phyloP scores from a whole-genome alignment of 1,140 invertebrate genomes.

The Aphis craccivora region DNA sequence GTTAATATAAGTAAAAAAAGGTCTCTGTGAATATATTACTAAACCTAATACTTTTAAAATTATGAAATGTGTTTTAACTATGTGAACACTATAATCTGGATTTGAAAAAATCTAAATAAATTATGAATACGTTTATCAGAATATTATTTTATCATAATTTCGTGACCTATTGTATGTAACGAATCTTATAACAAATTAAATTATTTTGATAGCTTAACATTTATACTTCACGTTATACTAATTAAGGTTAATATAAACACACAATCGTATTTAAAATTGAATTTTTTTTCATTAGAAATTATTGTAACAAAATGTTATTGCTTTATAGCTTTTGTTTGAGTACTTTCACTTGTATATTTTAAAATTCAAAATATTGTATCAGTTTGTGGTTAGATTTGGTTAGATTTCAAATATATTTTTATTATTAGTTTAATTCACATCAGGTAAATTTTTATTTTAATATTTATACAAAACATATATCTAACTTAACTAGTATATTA shows the following conservation, averaged over 20 bases:
- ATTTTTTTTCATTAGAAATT: not conserved
- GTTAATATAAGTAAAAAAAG: not conserved
- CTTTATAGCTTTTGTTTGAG: no score
- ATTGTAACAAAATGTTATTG: not conserved
- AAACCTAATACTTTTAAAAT: not conserved
- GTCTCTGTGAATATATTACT: not conserved
- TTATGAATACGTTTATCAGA: not conserved
- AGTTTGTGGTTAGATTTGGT: no score
- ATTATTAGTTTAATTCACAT: no score
- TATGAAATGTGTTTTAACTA: not conserved
- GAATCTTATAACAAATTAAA: not conserved
- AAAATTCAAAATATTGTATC: no score
- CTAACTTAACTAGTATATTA: no score
- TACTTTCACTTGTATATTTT: no score
- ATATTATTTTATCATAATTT: slow-evolving; percentile 1
- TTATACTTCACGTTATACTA: not conserved
- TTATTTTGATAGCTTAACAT: not conserved
- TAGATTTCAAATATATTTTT: no score
- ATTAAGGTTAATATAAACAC: not conserved
- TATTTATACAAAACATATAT: no score
- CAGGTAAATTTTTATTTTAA: no score
- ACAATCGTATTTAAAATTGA: not conserved
- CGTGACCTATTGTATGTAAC: not conserved
- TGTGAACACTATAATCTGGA: not conserved
- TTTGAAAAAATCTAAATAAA: not conserved